Conservation (phyloP, 2,797 vertebrate species). For the Sebastes diploproa region DNA sequence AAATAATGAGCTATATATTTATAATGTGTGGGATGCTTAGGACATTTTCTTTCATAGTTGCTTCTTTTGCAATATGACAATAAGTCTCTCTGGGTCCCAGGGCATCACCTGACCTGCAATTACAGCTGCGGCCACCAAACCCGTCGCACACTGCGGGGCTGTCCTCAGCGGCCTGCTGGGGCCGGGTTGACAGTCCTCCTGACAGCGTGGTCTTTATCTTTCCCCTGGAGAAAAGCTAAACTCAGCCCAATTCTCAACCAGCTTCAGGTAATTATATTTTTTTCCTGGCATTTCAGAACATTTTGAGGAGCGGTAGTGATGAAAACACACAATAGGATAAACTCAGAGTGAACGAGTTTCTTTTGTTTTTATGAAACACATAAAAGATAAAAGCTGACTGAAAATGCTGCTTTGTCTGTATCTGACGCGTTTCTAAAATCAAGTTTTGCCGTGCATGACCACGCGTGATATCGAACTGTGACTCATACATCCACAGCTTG, state of each 20-base stretch:
- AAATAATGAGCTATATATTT: too few relatives aligned
- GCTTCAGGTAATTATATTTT: neutral
- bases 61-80: neutral
- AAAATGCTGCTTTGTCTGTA: neutral
- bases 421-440: conserved; percentile 4
- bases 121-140: neutral
- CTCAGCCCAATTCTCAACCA: conserved; percentile 3
- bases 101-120: neutral
- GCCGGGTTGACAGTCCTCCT: neutral
- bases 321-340: neutral
- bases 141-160: neutral
- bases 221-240: conserved; percentile 11
- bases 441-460: neutral
- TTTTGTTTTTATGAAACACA: neutral
- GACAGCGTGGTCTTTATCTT: conserved; percentile 15
- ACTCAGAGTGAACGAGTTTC: neutral
- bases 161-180: neutral
- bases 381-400: neutral
- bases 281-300: neutral
- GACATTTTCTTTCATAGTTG: neutral
- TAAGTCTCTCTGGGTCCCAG: neutral
- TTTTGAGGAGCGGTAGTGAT: neutral
- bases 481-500: neutral
- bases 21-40: neutral
- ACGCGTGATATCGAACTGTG: conserved; percentile 5